Conservation (phyloP, 2,888 invertebrate species). For the Metallyticus violacea region DNA sequence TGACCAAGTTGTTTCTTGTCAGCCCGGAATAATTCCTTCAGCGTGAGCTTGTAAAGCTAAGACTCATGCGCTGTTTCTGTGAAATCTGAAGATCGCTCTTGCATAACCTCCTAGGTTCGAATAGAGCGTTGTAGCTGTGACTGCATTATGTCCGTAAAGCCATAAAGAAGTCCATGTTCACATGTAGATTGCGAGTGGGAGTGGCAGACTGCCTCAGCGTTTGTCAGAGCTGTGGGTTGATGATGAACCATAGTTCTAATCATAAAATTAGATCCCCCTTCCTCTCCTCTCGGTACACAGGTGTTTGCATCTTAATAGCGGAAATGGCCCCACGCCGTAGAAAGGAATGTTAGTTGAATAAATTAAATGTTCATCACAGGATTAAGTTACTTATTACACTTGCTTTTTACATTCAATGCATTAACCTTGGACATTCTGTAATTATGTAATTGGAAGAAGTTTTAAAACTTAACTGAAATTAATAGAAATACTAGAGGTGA, state of each 20-base stretch:
- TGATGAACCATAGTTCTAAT: not conserved
- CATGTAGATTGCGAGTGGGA: not conserved
- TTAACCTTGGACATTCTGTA: not conserved
- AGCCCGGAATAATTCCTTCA: not conserved
- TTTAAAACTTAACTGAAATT: too few relatives aligned
- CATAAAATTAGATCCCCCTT: not conserved
- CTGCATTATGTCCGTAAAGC: not conserved
- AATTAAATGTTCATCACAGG: not conserved
- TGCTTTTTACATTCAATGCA: not conserved
- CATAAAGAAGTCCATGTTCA: not conserved
- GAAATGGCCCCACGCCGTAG: not conserved
- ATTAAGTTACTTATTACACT: not conserved
- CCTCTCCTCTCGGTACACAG: not conserved
- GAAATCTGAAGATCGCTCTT: not conserved
- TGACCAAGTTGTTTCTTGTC: not conserved
- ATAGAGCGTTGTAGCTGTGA: not conserved
- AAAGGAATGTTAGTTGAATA: not conserved
- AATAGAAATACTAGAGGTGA: too few relatives aligned
- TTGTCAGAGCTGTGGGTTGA: not conserved
- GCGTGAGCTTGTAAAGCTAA: not conserved
- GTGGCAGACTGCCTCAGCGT: not conserved
- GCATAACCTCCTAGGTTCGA: too few relatives aligned
- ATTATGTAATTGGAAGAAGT: not conserved
- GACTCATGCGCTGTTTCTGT: not conserved
- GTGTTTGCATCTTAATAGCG: not conserved